Percentiles rank a stretch among this genome's conserved stretches.
Evolutionary conservation across 2,888 invertebrate species (phyloP).

Genomic region (Dioctria linearis): DNA sequence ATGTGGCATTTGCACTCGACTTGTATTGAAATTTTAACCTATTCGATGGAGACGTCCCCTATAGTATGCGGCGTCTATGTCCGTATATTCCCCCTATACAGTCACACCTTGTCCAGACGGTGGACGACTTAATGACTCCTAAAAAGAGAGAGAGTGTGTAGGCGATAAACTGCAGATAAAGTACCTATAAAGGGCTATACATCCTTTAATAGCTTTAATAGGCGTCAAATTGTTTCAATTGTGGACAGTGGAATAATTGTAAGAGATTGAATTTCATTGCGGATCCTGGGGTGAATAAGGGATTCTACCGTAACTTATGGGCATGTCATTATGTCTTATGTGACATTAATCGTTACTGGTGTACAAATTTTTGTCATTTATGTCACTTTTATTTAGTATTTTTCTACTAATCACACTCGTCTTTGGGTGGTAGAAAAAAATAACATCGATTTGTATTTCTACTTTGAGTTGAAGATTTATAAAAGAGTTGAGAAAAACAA

Average conservation of each 20-base stretch:
- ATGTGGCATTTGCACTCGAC: background rate
- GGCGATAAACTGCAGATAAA: background rate
- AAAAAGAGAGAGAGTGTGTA: background rate
- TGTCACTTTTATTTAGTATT: slow-evolving; percentile 26
- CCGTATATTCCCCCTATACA: background rate
- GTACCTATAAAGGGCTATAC: background rate
- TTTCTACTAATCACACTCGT: background rate
- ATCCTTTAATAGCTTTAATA: background rate
- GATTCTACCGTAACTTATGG: slow-evolving; percentile 22
- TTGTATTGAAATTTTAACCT: background rate
- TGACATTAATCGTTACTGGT: slow-evolving; percentile 26
- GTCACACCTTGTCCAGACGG: background rate
- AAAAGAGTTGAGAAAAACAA: too few species aligned
- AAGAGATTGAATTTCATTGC: background rate
- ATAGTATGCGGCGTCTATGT: too few species aligned
- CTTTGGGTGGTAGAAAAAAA: too few species aligned
- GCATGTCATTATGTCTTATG: slow-evolving; percentile 22
- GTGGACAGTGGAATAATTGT: background rate
- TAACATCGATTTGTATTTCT: too few species aligned
- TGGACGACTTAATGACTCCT: background rate
- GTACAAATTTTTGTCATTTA: slow-evolving; percentile 13
- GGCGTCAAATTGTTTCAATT: background rate
- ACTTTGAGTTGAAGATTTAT: too few species aligned
- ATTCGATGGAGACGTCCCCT: background rate
- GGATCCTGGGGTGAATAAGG: background rate